Conservation (phyloP, 2,113 vertebrate genomes). For the Cynopterus brachyotis region DNA sequence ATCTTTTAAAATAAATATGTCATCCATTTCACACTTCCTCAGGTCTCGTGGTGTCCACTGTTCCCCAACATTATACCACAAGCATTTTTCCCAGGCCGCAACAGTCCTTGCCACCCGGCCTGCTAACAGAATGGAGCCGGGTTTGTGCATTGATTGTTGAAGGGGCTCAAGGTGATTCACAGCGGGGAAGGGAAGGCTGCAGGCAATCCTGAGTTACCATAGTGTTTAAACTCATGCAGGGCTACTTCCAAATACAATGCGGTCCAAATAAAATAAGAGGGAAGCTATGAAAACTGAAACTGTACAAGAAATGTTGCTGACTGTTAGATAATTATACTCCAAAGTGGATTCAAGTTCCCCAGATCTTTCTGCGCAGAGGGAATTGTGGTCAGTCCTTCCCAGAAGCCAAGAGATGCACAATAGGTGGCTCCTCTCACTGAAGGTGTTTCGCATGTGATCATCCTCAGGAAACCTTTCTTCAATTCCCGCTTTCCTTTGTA, state of each 20-base stretch:
- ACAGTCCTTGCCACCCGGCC: background rate
- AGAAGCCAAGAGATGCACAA: conserved; percentile 42
- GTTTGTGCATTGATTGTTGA: background rate
- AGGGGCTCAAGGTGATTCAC: background rate
- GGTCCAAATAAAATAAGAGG: conserved; percentile 52
- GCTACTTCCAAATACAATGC: conserved; percentile 44
- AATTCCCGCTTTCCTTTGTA: background rate
- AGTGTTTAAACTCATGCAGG: background rate
- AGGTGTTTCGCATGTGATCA: background rate
- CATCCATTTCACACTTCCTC: background rate
- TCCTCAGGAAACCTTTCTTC: conserved; percentile 11
- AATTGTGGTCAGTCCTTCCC: conserved; percentile 46
- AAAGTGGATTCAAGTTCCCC: conserved; percentile 40
- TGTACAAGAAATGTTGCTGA: conserved; percentile 32
- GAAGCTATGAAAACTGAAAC: conserved; percentile 33
- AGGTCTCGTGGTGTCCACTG: background rate
- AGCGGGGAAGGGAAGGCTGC: background rate
- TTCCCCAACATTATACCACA: background rate
- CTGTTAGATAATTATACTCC: conserved; percentile 44
- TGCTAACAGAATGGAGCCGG: background rate
- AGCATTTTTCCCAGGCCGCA: background rate
- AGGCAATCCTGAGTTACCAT: background rate
- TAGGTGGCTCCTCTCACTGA: conserved; percentile 4
- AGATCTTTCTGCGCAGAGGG: conserved; percentile 4
- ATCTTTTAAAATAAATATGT: background rate